phyloP scores from a whole-genome alignment of 1,140 invertebrate genomes.

The Lordiphosa stackelbergi region DNA sequence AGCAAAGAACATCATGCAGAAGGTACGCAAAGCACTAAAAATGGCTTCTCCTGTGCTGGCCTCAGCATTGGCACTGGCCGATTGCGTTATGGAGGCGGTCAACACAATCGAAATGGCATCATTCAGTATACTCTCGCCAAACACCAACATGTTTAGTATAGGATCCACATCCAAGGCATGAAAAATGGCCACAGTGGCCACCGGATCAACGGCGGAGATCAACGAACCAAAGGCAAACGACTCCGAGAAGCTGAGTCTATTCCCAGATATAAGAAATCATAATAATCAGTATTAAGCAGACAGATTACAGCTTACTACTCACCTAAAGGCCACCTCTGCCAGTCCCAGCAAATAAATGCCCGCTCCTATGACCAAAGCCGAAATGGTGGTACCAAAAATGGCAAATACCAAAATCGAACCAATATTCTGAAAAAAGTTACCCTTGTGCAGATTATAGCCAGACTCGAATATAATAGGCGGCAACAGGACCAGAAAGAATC shows the following conservation, averaged over 20 bases:
- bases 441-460: slow-evolving; percentile 98
- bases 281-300: not conserved
- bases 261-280: not conserved
- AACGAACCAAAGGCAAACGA: slow-evolving; percentile 98
- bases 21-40: slow-evolving; percentile 92
- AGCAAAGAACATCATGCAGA: slow-evolving; percentile 98
- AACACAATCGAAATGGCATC: slow-evolving; percentile 99
- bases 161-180: slow-evolving; percentile 96
- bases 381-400: slow-evolving; percentile 96
- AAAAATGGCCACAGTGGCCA: slow-evolving; percentile 98
- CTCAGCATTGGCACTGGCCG: slow-evolving; percentile 56
- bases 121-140: slow-evolving; percentile 98
- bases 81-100: slow-evolving; percentile 89
- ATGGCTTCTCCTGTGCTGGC: slow-evolving; percentile 87
- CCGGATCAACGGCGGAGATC: slow-evolving; percentile 99
- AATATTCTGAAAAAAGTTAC: slow-evolving; percentile 99
- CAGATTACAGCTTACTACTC: slow-evolving; percentile 4
- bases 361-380: slow-evolving; percentile 92
- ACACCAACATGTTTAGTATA: slow-evolving; percentile 98
- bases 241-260: slow-evolving; percentile 86
- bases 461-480: slow-evolving; percentile 99
- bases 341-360: slow-evolving; percentile 96
- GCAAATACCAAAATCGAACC: slow-evolving; percentile 97
- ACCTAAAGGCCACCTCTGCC: slow-evolving; percentile 90
- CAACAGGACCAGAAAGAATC: slow-evolving; percentile 97